Conservation (phyloP, 2,113 vertebrate genomes). For the Jacana jacana region DNA sequence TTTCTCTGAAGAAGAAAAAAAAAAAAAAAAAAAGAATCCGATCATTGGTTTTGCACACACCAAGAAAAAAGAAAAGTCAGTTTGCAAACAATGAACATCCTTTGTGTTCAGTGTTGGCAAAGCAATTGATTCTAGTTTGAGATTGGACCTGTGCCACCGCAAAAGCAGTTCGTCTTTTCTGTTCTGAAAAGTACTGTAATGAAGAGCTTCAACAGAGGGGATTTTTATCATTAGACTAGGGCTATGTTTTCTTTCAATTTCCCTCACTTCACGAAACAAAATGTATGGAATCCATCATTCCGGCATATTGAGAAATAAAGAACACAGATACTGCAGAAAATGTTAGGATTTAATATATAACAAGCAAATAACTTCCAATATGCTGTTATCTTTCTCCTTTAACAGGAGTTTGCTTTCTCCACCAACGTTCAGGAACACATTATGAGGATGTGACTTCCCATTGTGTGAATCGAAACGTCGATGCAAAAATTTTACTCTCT, state of each 20-base stretch:
- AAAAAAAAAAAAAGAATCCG: constrained; percentile 4
- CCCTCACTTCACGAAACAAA: background rate
- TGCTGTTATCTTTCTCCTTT: background rate
- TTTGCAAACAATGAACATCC: constrained; percentile 83
- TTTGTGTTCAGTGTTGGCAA: constrained; percentile 77
- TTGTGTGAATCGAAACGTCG: background rate
- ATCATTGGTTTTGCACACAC: constrained; percentile 51
- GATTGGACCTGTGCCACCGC: constrained; percentile 73
- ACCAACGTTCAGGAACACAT: background rate
- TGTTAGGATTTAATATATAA: background rate
- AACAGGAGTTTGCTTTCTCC: background rate
- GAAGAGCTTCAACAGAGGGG: constrained; percentile 42
- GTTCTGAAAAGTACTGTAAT: constrained; percentile 54
- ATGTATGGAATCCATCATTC: constrained; percentile 4
- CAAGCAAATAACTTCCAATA: background rate
- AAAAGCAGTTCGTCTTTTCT: constrained; percentile 67
- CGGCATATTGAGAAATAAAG: constrained; percentile 14
- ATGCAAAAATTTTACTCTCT: background rate
- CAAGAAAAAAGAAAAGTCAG: constrained; percentile 72
- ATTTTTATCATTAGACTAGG: constrained; percentile 23
- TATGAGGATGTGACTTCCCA: background rate
- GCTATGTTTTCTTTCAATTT: constrained; percentile 34
- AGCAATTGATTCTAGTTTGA: constrained; percentile 78
- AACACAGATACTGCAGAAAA: constrained; percentile 16
- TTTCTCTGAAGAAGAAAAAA: background rate